Conservation (phyloP, 2,888 invertebrate species). For the Ormyrus pomaceus region DNA sequence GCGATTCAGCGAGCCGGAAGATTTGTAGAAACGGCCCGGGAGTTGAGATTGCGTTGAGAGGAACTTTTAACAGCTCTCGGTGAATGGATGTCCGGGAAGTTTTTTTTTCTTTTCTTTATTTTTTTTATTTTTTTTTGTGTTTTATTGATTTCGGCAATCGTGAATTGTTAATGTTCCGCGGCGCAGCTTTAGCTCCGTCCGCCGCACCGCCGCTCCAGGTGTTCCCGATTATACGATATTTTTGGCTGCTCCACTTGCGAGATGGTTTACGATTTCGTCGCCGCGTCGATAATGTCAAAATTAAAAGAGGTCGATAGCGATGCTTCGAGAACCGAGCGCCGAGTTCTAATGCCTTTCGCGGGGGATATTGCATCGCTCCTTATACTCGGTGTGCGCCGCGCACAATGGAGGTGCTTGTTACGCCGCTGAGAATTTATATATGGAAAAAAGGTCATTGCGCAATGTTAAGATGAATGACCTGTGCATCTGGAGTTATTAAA, state of each 20-base stretch:
- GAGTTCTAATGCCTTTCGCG: too few relatives aligned
- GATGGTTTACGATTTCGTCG: too few relatives aligned
- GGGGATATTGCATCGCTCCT: too few relatives aligned
- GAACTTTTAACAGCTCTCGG: conserved; percentile 25
- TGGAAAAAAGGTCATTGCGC: background rate
- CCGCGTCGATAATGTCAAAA: too few relatives aligned
- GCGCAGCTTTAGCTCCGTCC: background rate
- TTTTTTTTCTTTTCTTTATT: conserved; percentile 6
- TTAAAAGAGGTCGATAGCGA: too few relatives aligned
- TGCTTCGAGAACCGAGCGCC: too few relatives aligned
- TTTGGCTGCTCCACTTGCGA: too few relatives aligned
- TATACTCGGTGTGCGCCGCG: too few relatives aligned
- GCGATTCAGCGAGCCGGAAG: background rate
- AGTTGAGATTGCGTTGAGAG: conserved; percentile 42
- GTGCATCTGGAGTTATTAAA: background rate
- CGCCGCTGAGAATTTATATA: background rate
- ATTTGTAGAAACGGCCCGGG: conserved; percentile 22
- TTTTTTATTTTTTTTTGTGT: background rate
- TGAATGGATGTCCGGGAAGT: background rate
- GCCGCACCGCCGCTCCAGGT: background rate
- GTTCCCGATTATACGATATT: too few relatives aligned
- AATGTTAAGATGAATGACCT: background rate
- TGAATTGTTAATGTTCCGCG: conserved; percentile 25
- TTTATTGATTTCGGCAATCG: conserved; percentile 38
- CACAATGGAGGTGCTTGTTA: too few relatives aligned